phyloP scores from a whole-genome alignment of 2,888 invertebrate genomes.

The Tipula vernalis region DNA sequence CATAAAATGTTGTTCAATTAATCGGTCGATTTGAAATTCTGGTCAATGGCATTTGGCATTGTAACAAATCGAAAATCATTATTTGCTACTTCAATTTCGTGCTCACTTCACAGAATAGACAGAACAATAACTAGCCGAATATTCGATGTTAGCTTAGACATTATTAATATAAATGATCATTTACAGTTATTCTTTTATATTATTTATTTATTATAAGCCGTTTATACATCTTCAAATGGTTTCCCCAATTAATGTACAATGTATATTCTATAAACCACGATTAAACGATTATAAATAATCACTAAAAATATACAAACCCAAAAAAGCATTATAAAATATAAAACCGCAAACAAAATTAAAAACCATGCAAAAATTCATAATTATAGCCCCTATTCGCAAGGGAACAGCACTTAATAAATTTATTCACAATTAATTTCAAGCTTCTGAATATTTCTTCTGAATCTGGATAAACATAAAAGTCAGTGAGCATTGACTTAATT shows the following conservation, averaged over 20 bases:
- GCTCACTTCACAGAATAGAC: no score
- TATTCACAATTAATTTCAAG: slow-evolving; percentile 12
- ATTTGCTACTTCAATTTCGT: no score
- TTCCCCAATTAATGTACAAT: background rate
- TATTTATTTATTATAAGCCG: background rate
- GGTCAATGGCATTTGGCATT: no score
- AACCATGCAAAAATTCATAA: background rate
- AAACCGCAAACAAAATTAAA: background rate
- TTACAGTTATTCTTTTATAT: background rate
- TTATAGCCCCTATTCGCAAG: background rate
- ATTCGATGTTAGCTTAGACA: no score
- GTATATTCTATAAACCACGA: background rate
- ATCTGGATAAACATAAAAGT: no score
- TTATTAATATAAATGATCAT: no score
- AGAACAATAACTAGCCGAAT: no score
- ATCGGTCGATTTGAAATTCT: no score
- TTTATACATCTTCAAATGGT: background rate
- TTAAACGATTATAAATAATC: background rate
- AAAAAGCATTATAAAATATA: background rate
- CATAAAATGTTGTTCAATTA: no score
- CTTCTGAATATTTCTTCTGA: slow-evolving; percentile 34
- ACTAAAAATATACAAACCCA: background rate
- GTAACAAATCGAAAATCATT: no score
- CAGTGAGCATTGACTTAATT: no score
- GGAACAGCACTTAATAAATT: background rate